Base-by-base conservation (phyloP, 2,888 invertebrate species). In the Temnothorax rugatulus region DNA sequence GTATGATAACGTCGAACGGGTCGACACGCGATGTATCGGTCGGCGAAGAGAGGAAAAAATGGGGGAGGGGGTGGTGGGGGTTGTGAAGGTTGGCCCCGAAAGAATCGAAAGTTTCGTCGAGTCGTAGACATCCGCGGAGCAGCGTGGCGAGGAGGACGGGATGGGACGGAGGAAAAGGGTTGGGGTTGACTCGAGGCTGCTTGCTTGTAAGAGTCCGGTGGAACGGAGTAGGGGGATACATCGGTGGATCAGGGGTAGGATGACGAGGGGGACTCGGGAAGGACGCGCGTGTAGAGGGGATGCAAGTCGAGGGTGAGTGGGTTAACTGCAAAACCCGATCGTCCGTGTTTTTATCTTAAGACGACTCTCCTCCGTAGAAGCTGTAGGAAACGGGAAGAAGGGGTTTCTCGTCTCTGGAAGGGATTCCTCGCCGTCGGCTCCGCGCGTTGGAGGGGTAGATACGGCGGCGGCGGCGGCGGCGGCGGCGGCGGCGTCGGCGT, bases 301-400 rank as follows among this genome's bases (percentile, higher is more conserved):
- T 15, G 82, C 61, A 73, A 77, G 83, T 88, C 84, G 87, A 88
- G 88, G 90, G 92, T 89, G 93, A 92, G 92, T 92, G 93, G 93
- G 93, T 94, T 94, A 94, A 93, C 93, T 91, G 91, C 89, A 91
- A 94, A 94, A 93, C 92, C 93, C 92, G 93, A 94, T 94, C 93
- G 93, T 93, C 92, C 93, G 92, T 93, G 93, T 94, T 94, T 94
- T 94, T 94, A 94, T 94, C 94, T 93, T 93, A 94, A 94, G 94
- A 94, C 93, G 92, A 87, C 87, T 90, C 90, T 85, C 86, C 85
- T 89, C 82, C 84, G 86, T 87, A 88, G 89, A 86, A 90, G 84
- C 88, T 76, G 89, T 79, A 84, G 85, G 86, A 90, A 86, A 85
- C 75, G 85, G 84, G 88, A 88, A 89, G 86, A 85, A 90, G 88